These are phyloP conservation scores for Agapornis roseicollis DNA, from an alignment of 2,113 vertebrate genomes.

Conservation along the genomic window DNA sequence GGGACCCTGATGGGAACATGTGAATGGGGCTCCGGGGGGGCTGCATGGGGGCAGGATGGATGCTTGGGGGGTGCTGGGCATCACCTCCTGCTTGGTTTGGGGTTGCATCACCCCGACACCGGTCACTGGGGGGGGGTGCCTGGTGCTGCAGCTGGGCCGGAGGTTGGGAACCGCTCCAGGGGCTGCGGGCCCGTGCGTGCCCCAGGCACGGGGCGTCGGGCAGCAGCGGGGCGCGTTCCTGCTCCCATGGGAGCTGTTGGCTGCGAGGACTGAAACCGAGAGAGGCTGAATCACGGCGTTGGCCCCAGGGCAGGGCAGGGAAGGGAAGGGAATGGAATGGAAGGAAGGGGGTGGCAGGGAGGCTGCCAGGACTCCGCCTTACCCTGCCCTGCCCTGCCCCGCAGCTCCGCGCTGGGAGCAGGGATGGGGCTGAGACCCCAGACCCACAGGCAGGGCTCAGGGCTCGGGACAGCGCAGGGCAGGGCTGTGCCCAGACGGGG, in stretches of 20 bases:
- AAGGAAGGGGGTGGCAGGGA: background rate
- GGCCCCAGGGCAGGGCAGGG: constrained; percentile 7
- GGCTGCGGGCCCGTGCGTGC: background rate
- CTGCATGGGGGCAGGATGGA: background rate
- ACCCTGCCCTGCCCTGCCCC: background rate
- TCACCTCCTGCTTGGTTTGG: background rate
- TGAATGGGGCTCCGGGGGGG: no score
- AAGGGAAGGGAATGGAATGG: background rate
- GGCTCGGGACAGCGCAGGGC: rapidly evolving
- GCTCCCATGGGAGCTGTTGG: constrained; percentile 24
- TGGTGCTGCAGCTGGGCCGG: rapidly evolving
- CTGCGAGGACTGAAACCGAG: constrained; percentile 58
- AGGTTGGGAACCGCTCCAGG: background rate
- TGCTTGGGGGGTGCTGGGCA: background rate
- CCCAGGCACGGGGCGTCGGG: background rate
- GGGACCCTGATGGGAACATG: background rate
- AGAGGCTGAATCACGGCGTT: constrained; percentile 60
- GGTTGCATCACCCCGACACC: background rate
- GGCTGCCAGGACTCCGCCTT: constrained; percentile 16
- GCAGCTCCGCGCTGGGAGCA: rapidly evolving
- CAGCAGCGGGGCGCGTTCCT: background rate
- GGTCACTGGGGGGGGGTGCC: background rate
- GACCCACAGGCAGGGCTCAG: rapidly evolving
- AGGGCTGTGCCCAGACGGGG: background rate
- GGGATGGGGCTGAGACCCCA: background rate